A percentile compares a stretch with the other conserved stretches of the same genome.
Conservation (phyloP, 2,113 vertebrate species). For the Microcebus lehilahytsara region DNA sequence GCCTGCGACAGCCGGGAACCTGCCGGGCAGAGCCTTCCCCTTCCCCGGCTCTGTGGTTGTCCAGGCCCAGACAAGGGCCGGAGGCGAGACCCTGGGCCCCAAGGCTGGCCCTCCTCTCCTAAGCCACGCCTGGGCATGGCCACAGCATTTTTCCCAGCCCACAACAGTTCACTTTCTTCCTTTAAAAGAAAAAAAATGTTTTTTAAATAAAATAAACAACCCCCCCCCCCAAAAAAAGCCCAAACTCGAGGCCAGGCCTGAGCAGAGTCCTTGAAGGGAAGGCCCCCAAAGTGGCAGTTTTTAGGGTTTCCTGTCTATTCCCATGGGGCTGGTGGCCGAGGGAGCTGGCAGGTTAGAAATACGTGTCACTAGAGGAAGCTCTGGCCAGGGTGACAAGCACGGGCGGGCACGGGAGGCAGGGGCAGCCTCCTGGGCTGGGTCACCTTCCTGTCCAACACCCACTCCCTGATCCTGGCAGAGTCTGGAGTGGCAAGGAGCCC, state of each 20-base stretch:
- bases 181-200: conserved; percentile 64
- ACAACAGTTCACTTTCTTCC: conserved; percentile 49
- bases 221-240: neutral
- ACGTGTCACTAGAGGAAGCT: neutral
- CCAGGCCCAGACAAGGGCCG: neutral
- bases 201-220: conserved; percentile 59
- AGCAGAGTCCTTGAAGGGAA: neutral
- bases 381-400: neutral
- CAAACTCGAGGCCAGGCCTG: conserved; percentile 11
- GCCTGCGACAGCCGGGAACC: neutral
- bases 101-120: neutral
- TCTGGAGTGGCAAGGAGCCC: neutral
- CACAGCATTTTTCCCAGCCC: conserved; percentile 17
- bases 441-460: neutral
- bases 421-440: neutral
- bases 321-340: neutral
- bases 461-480: neutral
- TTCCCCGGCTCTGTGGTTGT: neutral
- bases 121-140: neutral
- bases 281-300: neutral
- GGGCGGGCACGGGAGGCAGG: neutral
- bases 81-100: neutral
- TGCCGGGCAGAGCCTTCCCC: neutral
- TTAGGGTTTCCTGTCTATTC: conserved; percentile 28
- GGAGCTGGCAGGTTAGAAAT: neutral